A percentile compares a stretch with the other conserved stretches of the same genome.
Evolutionary conservation across 2,888 invertebrate species (phyloP).

Genomic region (Mimumesa dahlbomi): DNA sequence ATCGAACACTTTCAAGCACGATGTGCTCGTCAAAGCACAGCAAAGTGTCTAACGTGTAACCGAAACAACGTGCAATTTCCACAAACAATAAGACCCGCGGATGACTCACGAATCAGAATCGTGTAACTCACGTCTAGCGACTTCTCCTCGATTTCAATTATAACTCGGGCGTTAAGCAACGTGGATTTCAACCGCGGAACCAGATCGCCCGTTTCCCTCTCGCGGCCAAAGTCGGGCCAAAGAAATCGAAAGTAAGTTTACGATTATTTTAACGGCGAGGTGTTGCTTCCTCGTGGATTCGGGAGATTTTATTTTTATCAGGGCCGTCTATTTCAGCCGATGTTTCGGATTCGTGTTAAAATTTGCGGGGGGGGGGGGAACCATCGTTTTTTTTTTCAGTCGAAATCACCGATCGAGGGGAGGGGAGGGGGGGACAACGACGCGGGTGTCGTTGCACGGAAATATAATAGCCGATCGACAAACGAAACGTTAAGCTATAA

Average conservation of each 20-base stretch:
- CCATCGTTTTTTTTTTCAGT: too few species aligned
- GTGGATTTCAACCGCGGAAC: background rate
- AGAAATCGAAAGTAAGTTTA: constrained; percentile 26
- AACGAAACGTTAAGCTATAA: constrained; percentile 66
- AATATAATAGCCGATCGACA: constrained; percentile 59
- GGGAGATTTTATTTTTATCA: constrained; percentile 51
- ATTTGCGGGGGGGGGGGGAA: too few species aligned
- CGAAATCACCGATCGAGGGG: too few species aligned
- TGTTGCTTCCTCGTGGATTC: constrained; percentile 43
- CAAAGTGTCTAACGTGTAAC: too few species aligned
- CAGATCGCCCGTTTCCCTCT: background rate
- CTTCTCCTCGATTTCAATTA: too few species aligned
- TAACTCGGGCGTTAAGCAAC: too few species aligned
- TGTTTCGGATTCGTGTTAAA: constrained; percentile 13
- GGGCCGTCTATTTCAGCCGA: constrained; percentile 46
- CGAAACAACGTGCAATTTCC: too few species aligned
- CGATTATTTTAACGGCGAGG: constrained; percentile 30
- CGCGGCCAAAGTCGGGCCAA: background rate
- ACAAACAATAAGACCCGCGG: too few species aligned
- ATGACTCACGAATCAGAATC: too few species aligned
- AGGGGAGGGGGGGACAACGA: background rate
- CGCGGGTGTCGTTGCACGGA: background rate
- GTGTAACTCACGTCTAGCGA: too few species aligned
- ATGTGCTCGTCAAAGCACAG: too few species aligned
- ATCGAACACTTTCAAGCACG: too few species aligned